Evolutionary conservation across 1,140 invertebrate genomes (phyloP), one percentile per base, ranked within the genome.

Genomic region (Drosophila pseudoobscura): DNA sequence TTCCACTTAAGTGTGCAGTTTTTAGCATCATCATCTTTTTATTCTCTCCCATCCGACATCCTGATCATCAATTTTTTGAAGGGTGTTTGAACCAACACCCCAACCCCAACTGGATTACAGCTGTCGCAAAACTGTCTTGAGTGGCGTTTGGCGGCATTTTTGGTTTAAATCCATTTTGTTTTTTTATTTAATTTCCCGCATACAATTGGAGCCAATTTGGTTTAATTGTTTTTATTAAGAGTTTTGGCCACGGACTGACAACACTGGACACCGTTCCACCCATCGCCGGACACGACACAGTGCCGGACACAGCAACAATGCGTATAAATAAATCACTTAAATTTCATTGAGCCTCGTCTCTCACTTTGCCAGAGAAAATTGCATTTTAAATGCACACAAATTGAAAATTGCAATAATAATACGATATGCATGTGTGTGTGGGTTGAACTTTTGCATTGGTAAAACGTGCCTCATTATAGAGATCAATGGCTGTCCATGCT

Each of bases 281-380:
- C 29, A 22, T 8, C 43, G 11, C 9, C 31, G 8, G 24, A 8
- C 56, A 58, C 24, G 17, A 2, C 24, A 53, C 54, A 75, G 39
- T 31, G 17, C 43, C 29, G 24, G 24, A 26, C 24, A 26, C 24
- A 22, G 35, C 43, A 76, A 80, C 68, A 85, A 85, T 87, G 57
- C 49, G 45, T 55, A 80, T 75, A 87, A 85, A 85, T 85, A 85
- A 85, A 85, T 85, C 82, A 87, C 69, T 80, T 87, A 59, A 64
- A 73, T 84, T 76, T 65, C 53, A 84, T 85, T 68, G 66, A 79
- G 65, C 80, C 46, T 53, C 56, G 45, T 13, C 29, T 46, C 41
- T 35, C 52, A 45, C 51, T 41, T 26, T 68, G 49, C 24, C 63
- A 13, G 35, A 11, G 8, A 39, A 39, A 39, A 39, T 39, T 39